Base-by-base conservation (phyloP, 2,113 vertebrate genomes). In the Uria lomvia region DNA sequence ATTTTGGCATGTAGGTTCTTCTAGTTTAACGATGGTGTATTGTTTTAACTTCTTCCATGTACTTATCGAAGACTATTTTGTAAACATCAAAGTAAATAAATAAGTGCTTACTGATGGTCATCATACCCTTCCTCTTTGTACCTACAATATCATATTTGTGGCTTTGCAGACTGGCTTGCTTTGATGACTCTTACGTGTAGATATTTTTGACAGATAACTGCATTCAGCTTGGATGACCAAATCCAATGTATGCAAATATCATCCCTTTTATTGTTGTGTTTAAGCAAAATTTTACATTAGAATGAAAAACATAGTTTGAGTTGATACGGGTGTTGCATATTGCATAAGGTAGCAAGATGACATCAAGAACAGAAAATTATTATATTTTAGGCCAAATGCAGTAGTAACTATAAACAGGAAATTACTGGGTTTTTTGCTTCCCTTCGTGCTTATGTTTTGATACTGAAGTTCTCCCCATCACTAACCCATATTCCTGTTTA, bases 261-360 rank as follows among this genome's bases (percentile, higher is more conserved):
- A 74, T 22, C 59, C 40, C 55, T 97, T 97, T 97, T 94, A 85
- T 92, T 98, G 85, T 85, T 95, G 53, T 94, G 77, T 97, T 97
- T 96, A 96, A 95, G 86, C 68, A 96, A 97, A 96, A 91, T 94
- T 95, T 97, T 97, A 86, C 63, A 92, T 98, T 97, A 86, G 94
- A 97, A 95, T 96, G 91, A 96, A 94, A 96, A 96, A 94, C 79
- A 88, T 91, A 78, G 91, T 96, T 97, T 93, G 91, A 97, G 29
- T 93, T 93, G 83, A 97, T 96, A 80, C 12, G 70, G 59, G 59
- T 96, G 36, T 86, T 90, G 83, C 76, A 88, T 97, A 70, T 95
- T 96, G 96, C 92, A 97, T 97, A 96, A 96, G 84, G 88, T 88
- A 94, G 82, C 56, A 92, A 96, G 95, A 96, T 97, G 80, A 90